These are phyloP conservation scores for Lymantria monacha DNA, from an alignment of 2,888 invertebrate species.

Conservation along the genomic window DNA sequence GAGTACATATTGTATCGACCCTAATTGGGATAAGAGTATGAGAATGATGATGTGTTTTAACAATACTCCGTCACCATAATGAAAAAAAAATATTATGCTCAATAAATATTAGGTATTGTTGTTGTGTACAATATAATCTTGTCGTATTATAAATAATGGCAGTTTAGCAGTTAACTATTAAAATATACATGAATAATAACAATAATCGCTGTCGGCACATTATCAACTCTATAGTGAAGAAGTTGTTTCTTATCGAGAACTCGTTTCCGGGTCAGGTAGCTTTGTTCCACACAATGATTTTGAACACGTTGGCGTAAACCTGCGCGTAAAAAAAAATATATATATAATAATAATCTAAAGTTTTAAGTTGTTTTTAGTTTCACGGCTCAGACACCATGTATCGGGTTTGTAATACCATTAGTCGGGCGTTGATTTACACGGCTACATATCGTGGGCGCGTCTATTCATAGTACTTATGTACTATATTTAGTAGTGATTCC, in stretches of 20 bases:
- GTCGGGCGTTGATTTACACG: conserved; percentile 76
- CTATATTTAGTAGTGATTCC: conserved; percentile 79
- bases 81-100: too few species aligned
- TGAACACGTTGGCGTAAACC: conserved; percentile 35
- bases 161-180: background rate
- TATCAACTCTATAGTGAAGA: conserved; percentile 39
- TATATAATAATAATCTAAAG: conserved; percentile 42
- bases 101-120: too few species aligned
- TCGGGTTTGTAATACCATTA: conserved; percentile 75
- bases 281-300: conserved; percentile 47
- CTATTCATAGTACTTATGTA: conserved; percentile 78
- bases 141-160: background rate
- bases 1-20: too few species aligned
- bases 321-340: conserved; percentile 32
- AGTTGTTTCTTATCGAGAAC: conserved; percentile 42
- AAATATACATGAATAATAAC: conserved; percentile 12
- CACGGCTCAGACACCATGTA: conserved; percentile 50
- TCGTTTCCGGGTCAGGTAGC: conserved; percentile 52
- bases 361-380: conserved; percentile 47
- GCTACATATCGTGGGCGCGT: conserved; percentile 69
- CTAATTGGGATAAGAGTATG: too few species aligned
- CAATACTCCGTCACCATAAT: too few species aligned
- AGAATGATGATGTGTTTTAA: too few species aligned
- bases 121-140: too few species aligned
- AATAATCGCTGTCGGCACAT: conserved; percentile 28